Percentiles rank a stretch among this genome's conserved stretches.
phyloP scores from a whole-genome alignment of 2,888 invertebrate species.

The Philonicus albiceps region DNA sequence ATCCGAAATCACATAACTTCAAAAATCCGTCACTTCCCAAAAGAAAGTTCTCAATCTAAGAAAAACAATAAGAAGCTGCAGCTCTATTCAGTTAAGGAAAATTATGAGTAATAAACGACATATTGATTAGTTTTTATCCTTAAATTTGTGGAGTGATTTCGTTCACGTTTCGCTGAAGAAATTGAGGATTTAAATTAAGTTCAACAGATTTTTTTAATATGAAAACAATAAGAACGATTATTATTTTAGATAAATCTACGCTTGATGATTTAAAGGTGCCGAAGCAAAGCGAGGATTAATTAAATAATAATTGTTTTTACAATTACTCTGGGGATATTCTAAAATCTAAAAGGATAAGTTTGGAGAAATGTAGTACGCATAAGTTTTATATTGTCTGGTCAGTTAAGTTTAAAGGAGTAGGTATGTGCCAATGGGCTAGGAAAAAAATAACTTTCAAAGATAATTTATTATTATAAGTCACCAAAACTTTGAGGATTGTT shows the following conservation, averaged over 20 bases:
- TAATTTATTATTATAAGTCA: too few species aligned
- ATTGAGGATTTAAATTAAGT: background rate
- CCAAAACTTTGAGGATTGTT: too few species aligned
- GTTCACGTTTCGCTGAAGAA: background rate
- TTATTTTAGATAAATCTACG: background rate
- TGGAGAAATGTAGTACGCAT: too few species aligned
- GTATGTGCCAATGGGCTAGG: too few species aligned
- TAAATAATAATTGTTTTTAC: too few species aligned
- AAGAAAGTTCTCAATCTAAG: constrained; percentile 87
- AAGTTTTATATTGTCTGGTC: too few species aligned
- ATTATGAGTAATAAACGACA: background rate
- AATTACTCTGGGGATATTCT: too few species aligned
- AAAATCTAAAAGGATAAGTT: too few species aligned
- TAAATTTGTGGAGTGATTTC: background rate
- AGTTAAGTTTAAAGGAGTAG: too few species aligned
- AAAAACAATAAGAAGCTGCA: background rate
- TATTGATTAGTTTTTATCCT: background rate
- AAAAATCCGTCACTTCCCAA: constrained; percentile 84
- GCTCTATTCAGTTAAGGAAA: background rate
- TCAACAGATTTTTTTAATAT: background rate
- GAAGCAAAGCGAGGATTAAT: too few species aligned
- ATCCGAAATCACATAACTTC: constrained; percentile 98
- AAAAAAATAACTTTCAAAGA: too few species aligned
- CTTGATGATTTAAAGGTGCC: too few species aligned
- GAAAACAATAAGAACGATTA: background rate